A percentile compares a stretch with the other conserved stretches of the same genome.
Conservation (phyloP, 1,140 invertebrate species). For the Cotesia glomerata region DNA sequence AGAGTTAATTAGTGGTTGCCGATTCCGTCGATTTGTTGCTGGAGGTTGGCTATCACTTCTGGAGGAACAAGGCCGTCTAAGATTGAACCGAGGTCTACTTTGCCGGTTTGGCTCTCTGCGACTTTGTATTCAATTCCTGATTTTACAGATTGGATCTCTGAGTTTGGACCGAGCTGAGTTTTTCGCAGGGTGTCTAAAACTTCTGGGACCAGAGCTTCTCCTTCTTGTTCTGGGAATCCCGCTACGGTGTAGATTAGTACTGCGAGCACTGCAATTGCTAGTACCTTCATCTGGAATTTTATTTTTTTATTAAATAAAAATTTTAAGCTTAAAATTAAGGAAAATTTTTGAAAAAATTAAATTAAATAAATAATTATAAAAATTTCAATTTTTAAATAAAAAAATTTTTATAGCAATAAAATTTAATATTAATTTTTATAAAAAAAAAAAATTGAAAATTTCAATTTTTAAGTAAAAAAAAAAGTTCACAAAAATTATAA, state of each 20-base stretch:
- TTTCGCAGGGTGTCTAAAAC: conserved; percentile 85
- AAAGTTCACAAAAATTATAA: no score
- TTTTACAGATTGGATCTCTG: conserved; percentile 84
- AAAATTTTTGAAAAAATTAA: not conserved
- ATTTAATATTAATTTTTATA: no score
- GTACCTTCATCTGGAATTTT: conserved; percentile 47
- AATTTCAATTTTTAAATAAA: not conserved
- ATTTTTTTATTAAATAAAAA: not conserved
- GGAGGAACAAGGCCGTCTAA: conserved; percentile 81
- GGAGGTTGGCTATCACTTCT: conserved; percentile 86
- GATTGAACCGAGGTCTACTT: conserved; percentile 81
- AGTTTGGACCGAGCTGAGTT: conserved; percentile 81
- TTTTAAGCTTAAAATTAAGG: not conserved
- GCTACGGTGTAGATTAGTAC: conserved; percentile 57
- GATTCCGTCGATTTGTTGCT: conserved; percentile 80
- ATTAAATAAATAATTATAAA: not conserved
- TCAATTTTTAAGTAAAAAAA: no score
- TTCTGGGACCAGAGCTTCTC: conserved; percentile 80
- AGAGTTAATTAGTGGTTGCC: conserved; percentile 67
- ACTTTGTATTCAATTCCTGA: conserved; percentile 83
- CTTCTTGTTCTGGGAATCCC: conserved; percentile 77
- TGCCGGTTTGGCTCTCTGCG: conserved; percentile 80
- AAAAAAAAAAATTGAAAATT: no score
- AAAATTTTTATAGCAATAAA: no score
- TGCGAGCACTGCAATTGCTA: conserved; percentile 51